phyloP scores from a whole-genome alignment of 2,113 vertebrate species.

The Nycticryphes semicollaris region DNA sequence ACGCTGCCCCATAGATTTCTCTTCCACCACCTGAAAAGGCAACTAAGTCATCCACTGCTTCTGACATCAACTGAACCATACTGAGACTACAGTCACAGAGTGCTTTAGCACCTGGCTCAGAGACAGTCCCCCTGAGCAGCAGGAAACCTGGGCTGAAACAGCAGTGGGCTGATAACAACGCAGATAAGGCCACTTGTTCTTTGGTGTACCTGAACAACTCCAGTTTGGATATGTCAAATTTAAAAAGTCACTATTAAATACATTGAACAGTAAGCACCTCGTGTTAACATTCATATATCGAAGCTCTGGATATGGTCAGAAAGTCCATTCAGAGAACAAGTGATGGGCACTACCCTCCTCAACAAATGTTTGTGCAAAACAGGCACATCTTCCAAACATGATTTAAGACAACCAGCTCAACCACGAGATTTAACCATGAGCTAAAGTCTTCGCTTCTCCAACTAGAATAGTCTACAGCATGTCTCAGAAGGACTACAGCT shows the following conservation, averaged over 20 bases:
- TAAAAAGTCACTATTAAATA: neutral
- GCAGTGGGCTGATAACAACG: neutral
- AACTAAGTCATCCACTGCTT: neutral
- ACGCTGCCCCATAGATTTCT: neutral
- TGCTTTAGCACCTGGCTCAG: neutral
- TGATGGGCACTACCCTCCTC: neutral
- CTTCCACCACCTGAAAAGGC: neutral
- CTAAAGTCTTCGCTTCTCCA: neutral
- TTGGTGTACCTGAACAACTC: slow-evolving; percentile 27
- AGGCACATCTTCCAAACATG: neutral
- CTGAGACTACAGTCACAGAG: neutral
- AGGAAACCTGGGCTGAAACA: neutral
- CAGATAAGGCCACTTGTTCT: slow-evolving; percentile 51
- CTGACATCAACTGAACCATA: neutral
- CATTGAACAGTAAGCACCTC: neutral
- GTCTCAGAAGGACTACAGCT: neutral
- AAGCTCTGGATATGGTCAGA: neutral
- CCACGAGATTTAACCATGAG: neutral
- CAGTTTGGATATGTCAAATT: neutral
- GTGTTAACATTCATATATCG: neutral
- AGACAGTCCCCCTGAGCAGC: neutral
- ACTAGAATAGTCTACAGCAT: neutral
- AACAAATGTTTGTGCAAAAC: neutral
- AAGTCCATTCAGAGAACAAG: neutral
- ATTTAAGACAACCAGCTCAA: neutral